These are phyloP conservation scores for Microhierax caerulescens DNA, from an alignment of 2,797 vertebrate genomes.

Conservation along the genomic window DNA sequence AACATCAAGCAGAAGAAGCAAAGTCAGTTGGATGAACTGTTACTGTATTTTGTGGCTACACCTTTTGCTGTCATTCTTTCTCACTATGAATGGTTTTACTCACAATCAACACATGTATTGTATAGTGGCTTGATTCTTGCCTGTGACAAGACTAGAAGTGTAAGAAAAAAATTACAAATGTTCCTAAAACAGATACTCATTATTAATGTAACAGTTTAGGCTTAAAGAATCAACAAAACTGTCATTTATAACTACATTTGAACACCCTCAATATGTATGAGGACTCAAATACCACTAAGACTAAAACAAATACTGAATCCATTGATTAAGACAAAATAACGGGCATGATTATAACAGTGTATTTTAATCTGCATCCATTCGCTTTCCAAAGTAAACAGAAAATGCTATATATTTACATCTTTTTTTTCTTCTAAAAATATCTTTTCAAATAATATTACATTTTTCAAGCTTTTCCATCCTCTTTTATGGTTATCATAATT, in stretches of 20 bases:
- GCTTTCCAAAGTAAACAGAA: neutral
- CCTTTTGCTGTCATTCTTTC: neutral
- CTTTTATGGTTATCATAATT: neutral
- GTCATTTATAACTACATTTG: neutral
- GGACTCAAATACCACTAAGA: neutral
- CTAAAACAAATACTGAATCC: neutral
- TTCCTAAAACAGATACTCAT: neutral
- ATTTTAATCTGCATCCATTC: neutral
- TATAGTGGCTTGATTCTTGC: neutral
- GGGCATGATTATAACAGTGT: neutral
- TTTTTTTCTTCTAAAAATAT: neutral
- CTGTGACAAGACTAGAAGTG: neutral
- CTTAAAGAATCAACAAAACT: neutral
- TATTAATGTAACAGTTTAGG: neutral
- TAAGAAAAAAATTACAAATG: neutral
- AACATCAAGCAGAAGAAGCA: neutral
- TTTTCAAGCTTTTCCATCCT: accelerated
- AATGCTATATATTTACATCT: neutral
- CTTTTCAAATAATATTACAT: neutral
- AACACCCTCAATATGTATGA: neutral
- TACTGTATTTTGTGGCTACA: neutral
- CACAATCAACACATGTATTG: neutral
- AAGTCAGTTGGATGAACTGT: neutral
- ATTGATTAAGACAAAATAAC: neutral
- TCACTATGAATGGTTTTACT: neutral